These are phyloP conservation scores for Hymenochirus boettgeri DNA, from an alignment of 2,113 vertebrate genomes.

Conservation along the genomic window DNA sequence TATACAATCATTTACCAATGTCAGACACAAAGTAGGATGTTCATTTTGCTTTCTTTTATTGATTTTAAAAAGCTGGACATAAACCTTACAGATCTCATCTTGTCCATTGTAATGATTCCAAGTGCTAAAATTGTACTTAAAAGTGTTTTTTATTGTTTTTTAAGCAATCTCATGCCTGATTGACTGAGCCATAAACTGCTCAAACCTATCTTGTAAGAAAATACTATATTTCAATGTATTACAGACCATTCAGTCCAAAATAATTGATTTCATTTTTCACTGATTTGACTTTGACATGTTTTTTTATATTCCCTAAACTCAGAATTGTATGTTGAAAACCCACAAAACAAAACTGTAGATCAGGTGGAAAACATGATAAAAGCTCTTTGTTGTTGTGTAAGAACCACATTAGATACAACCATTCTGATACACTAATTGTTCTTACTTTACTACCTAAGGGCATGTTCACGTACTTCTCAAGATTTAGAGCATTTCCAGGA, in stretches of 20 bases:
- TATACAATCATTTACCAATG: no score
- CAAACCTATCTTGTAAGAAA: conserved; percentile 40
- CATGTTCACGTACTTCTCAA: conserved; percentile 49
- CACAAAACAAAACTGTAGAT: conserved; percentile 51
- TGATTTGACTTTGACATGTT: conserved; percentile 47
- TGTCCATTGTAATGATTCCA: conserved; percentile 27
- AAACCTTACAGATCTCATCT: conserved; percentile 17
- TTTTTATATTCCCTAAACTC: conserved; percentile 54
- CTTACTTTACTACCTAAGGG: conserved; percentile 54
- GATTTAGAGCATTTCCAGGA: conserved; percentile 54
- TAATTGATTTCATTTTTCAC: conserved; percentile 52
- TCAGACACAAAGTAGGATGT: conserved; percentile 1
- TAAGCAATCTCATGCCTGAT: conserved; percentile 37
- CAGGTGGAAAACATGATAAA: conserved; percentile 63
- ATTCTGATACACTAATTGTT: conserved; percentile 54
- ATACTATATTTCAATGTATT: conserved; percentile 47
- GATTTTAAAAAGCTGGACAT: conserved; percentile 17
- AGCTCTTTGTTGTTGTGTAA: conserved; percentile 55
- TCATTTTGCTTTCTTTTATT: not conserved
- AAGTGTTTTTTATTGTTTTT: conserved; percentile 14
- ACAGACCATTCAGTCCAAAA: conserved; percentile 46
- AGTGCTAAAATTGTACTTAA: conserved; percentile 9
- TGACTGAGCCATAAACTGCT: conserved; percentile 43
- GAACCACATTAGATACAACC: conserved; percentile 59
- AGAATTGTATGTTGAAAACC: conserved; percentile 53